Evolutionary conservation across 2,888 invertebrate species (phyloP).

Genomic region (Sminthurinus aureus): DNA sequence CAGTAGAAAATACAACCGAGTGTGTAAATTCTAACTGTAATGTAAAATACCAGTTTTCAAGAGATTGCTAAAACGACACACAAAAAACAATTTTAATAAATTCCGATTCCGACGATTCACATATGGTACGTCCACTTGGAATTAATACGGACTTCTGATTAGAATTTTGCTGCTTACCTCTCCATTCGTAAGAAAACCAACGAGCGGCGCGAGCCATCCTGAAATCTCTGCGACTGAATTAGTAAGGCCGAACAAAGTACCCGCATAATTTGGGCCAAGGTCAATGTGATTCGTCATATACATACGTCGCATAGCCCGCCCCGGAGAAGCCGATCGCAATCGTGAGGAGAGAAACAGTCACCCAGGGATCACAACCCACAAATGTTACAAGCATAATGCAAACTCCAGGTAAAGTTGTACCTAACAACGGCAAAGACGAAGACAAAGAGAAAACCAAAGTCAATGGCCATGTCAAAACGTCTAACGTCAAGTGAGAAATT

Average conservation of each 20-base stretch:
- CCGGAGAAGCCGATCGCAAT: slow-evolving; percentile 37
- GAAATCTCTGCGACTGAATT: slow-evolving; percentile 38
- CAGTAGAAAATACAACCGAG: slow-evolving; percentile 23
- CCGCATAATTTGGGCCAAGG: slow-evolving; percentile 44
- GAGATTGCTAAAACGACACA: slow-evolving; percentile 35
- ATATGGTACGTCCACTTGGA: neutral
- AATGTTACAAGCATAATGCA: slow-evolving; percentile 30
- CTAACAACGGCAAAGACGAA: neutral
- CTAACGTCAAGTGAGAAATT: neutral
- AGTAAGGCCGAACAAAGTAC: slow-evolving; percentile 32
- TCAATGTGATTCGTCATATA: slow-evolving; percentile 41
- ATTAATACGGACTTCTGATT: neutral
- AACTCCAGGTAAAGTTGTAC: slow-evolving; percentile 17
- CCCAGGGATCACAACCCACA: slow-evolving; percentile 24
- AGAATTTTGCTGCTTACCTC: slow-evolving; percentile 23
- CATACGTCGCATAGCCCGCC: slow-evolving; percentile 38
- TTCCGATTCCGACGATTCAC: neutral
- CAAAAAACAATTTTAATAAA: neutral
- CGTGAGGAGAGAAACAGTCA: slow-evolving; percentile 36
- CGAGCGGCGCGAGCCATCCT: slow-evolving; percentile 41
- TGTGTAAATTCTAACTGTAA: slow-evolving; percentile 24
- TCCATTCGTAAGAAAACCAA: slow-evolving; percentile 21
- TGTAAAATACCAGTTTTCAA: slow-evolving; percentile 42
- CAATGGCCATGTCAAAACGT: slow-evolving; percentile 25
- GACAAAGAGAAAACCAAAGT: slow-evolving; percentile 36